Conservation (phyloP, 2,797 vertebrate genomes). For the Percopsis omiscomaycus region DNA sequence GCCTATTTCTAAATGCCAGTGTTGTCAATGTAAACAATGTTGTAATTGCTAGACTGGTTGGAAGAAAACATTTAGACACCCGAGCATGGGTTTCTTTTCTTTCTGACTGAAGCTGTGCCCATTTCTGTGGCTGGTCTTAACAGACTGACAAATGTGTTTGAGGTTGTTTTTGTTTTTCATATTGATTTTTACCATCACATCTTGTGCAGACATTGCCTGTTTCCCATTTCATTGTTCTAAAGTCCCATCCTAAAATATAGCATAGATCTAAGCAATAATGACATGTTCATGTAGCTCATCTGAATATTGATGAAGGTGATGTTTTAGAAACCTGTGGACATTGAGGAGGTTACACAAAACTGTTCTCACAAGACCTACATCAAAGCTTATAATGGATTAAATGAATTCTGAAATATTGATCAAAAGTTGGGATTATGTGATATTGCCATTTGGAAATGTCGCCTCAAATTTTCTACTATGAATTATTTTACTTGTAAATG, state of each 20-base stretch:
- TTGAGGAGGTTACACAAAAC: constrained; percentile 2
- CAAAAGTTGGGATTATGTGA: too few relatives aligned
- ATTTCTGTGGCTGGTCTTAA: too few relatives aligned
- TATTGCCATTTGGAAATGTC: too few relatives aligned
- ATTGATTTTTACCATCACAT: constrained; percentile 1
- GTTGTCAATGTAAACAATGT: constrained; percentile 25
- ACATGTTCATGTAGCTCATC: constrained; percentile 22
- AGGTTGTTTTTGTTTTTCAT: neutral
- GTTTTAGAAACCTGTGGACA: neutral
- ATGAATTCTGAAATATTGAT: neutral
- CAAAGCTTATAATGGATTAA: neutral
- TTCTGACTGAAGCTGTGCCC: too few relatives aligned
- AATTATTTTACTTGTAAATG: neutral
- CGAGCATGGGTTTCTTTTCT: neutral
- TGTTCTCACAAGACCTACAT: neutral
- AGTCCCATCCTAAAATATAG: constrained; percentile 27
- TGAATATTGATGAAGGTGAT: constrained; percentile 8
- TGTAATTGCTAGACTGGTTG: constrained; percentile 14
- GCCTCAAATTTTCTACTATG: too few relatives aligned
- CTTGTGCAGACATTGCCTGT: neutral
- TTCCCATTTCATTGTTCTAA: constrained; percentile 24
- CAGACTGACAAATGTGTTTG: too few relatives aligned
- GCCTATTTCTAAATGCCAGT: constrained; percentile 24
- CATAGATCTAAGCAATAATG: constrained; percentile 28
- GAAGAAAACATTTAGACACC: constrained; percentile 17